phyloP scores from a whole-genome alignment of 2,113 vertebrate species.

The Myotis brandtii region DNA sequence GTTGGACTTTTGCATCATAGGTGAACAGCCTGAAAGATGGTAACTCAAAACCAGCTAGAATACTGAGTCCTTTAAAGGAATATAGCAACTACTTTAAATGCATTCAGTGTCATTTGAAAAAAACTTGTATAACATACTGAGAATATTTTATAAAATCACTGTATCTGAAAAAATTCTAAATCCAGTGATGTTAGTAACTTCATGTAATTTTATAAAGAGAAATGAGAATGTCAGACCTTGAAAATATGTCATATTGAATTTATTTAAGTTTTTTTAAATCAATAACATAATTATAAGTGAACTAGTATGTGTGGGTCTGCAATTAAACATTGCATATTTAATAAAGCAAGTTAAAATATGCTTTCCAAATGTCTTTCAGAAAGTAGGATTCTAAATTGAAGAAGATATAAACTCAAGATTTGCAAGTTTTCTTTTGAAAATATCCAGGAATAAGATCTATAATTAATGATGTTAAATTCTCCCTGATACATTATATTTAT shows the following conservation, averaged over 20 bases:
- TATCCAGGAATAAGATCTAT: not conserved
- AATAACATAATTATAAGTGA: slow-evolving; percentile 27
- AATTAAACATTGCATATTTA: slow-evolving; percentile 28
- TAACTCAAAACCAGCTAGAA: not conserved
- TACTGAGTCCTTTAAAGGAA: not conserved
- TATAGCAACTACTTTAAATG: not conserved
- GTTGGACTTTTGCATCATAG: not conserved
- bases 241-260: not conserved
- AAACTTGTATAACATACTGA: not conserved
- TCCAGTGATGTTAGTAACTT: not conserved
- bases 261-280: slow-evolving; percentile 40
- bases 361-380: not conserved
- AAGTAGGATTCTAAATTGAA: not conserved
- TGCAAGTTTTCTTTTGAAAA: slow-evolving; percentile 53
- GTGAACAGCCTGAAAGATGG: not conserved
- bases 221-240: not conserved
- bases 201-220: slow-evolving; percentile 6
- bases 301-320: not conserved
- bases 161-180: slow-evolving; percentile 30
- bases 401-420: slow-evolving; percentile 33
- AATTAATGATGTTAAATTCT: slow-evolving; percentile 11
- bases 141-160: not conserved
- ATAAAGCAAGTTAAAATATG: slow-evolving; percentile 4
- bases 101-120: not conserved
- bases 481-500: not conserved